Conservation (phyloP, 2,888 invertebrate species). For the Eupithecia subumbrata region DNA sequence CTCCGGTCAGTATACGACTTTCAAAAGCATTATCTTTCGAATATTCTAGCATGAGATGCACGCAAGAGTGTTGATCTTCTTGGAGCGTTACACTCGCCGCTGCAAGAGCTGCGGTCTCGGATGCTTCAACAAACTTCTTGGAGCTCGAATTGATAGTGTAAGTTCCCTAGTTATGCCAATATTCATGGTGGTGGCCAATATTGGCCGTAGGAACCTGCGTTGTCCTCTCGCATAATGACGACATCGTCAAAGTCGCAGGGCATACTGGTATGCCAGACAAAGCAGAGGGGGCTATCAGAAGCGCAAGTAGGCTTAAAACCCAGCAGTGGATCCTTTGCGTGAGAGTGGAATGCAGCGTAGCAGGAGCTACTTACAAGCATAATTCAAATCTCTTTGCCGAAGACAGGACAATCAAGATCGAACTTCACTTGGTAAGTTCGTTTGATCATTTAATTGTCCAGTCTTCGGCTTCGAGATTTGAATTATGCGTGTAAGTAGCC, state of each 20-base stretch:
- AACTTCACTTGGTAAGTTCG: too few species aligned
- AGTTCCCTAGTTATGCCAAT: not conserved
- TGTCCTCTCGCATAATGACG: not conserved
- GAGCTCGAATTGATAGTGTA: slow-evolving; percentile 62
- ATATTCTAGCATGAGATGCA: slow-evolving; percentile 81
- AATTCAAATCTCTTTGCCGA: too few species aligned
- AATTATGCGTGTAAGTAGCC: too few species aligned
- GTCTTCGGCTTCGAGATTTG: too few species aligned
- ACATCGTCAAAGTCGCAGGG: not conserved
- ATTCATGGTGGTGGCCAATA: not conserved
- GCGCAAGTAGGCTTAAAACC: too few species aligned
- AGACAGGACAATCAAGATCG: too few species aligned
- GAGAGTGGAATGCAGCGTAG: too few species aligned
- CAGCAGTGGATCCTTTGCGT: too few species aligned
- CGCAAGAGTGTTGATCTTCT: slow-evolving; percentile 81
- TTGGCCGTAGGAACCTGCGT: not conserved
- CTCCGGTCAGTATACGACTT: too few species aligned
- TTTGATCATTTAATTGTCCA: too few species aligned
- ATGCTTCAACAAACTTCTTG: slow-evolving; percentile 78
- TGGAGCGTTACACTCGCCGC: slow-evolving; percentile 84
- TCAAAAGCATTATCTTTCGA: not conserved
- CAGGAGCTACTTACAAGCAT: too few species aligned
- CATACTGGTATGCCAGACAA: not conserved
- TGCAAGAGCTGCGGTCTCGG: slow-evolving; percentile 84
- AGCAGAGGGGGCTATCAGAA: too few species aligned